Percentiles rank a stretch among this genome's conserved stretches.
phyloP scores from a whole-genome alignment of 2,797 vertebrate genomes.

The Neosilurus mollespiculum region DNA sequence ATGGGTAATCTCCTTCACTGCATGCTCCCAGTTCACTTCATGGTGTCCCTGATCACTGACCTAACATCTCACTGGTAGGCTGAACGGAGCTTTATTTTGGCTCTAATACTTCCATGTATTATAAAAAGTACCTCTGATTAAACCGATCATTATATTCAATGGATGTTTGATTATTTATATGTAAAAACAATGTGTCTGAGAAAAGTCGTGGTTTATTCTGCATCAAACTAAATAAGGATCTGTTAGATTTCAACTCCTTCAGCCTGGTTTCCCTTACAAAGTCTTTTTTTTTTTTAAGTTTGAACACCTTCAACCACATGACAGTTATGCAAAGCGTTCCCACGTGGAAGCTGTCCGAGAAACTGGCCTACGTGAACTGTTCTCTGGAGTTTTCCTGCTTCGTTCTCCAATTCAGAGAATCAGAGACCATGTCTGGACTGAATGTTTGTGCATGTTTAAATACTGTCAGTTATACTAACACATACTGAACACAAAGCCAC shows the following conservation, averaged over 20 bases:
- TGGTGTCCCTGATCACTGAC: not conserved
- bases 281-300: too few relatives aligned
- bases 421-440: not conserved
- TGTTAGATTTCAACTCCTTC: not conserved
- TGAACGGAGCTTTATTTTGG: not conserved
- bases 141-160: not conserved
- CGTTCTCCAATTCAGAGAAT: not conserved
- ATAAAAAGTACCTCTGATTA: not conserved
- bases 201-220: not conserved
- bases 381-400: not conserved
- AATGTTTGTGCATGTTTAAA: slow-evolving; percentile 1
- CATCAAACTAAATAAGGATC: not conserved
- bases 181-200: not conserved
- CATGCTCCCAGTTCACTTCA: not conserved
- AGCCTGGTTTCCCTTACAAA: not conserved
- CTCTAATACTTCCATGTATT: not conserved
- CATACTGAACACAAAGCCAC: not conserved
- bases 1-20: not conserved
- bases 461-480: not conserved
- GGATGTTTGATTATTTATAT: not conserved
- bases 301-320: not conserved
- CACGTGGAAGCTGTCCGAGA: not conserved
- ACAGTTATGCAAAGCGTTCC: not conserved
- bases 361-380: not conserved
- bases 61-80: not conserved